A percentile compares a stretch with the other conserved stretches of the same genome.
phyloP scores from a whole-genome alignment of 2,888 invertebrate genomes.

The Rhingia campestris region DNA sequence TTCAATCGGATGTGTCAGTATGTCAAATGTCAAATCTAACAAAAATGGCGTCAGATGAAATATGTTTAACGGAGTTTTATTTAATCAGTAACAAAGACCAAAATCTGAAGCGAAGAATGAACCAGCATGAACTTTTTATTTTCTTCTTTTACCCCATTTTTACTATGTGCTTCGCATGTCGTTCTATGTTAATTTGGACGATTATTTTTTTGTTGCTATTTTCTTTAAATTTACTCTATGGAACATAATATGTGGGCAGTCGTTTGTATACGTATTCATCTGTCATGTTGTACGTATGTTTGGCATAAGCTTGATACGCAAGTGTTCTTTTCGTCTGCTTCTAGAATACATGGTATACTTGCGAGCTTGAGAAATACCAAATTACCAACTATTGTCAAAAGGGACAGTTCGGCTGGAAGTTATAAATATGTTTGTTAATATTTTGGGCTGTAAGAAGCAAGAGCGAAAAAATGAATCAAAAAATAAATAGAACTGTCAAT shows the following conservation, averaged over 20 bases:
- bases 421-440: too few species aligned
- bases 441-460: too few species aligned
- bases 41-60: neutral
- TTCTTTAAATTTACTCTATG: constrained; percentile 3
- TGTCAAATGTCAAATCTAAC: constrained; percentile 34
- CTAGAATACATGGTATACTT: too few species aligned
- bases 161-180: constrained; percentile 5
- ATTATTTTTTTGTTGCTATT: constrained; percentile 12
- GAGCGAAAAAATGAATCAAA: too few species aligned
- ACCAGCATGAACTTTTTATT: constrained; percentile 48
- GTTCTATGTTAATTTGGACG: constrained; percentile 33
- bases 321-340: too few species aligned
- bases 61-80: neutral
- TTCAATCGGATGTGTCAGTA: constrained; percentile 8
- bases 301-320: too few species aligned
- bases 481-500: too few species aligned
- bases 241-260: constrained; percentile 33
- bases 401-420: too few species aligned
- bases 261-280: neutral
- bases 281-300: too few species aligned
- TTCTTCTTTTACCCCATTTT: constrained; percentile 9
- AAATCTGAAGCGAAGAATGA: constrained; percentile 24
- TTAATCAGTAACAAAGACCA: constrained; percentile 1
- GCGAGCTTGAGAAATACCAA: too few species aligned
- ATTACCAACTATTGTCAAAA: too few species aligned